These are phyloP conservation scores for Spheniscus mendiculus DNA, from an alignment of 2,113 vertebrate species.

Conservation along the genomic window DNA sequence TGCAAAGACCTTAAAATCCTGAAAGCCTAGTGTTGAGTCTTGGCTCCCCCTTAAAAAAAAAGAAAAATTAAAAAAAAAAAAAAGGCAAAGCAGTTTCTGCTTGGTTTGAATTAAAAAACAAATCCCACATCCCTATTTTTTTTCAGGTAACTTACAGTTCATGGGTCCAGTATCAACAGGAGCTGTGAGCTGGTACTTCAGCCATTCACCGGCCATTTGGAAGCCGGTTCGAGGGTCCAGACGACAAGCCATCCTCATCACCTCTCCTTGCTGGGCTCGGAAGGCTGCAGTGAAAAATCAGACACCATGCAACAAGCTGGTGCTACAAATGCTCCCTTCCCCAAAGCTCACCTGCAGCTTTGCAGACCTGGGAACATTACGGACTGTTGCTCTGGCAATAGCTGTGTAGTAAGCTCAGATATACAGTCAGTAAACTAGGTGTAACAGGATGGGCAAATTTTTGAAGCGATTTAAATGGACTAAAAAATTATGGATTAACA, in stretches of 20 bases:
- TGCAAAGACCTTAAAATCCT: background rate
- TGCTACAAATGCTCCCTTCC: background rate
- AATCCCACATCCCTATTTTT: background rate
- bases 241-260: constrained; percentile 86
- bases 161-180: constrained; percentile 80
- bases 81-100: background rate
- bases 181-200: constrained; percentile 84
- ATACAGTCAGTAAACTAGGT: background rate
- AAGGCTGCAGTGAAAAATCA: constrained; percentile 79
- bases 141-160: constrained; percentile 77
- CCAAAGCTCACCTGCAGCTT: background rate
- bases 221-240: constrained; percentile 89
- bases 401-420: background rate
- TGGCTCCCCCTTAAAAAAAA: background rate
- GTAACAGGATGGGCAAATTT: background rate
- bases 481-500: background rate
- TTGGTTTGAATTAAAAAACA: background rate
- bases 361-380: background rate
- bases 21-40: background rate
- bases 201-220: constrained; percentile 89
- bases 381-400: background rate
- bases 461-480: background rate
- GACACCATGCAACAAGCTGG: background rate
- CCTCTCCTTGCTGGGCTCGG: constrained; percentile 89
- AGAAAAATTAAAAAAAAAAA: background rate